phyloP scores from a whole-genome alignment of 2,888 invertebrate species.

The Microctonus hyperodae region DNA sequence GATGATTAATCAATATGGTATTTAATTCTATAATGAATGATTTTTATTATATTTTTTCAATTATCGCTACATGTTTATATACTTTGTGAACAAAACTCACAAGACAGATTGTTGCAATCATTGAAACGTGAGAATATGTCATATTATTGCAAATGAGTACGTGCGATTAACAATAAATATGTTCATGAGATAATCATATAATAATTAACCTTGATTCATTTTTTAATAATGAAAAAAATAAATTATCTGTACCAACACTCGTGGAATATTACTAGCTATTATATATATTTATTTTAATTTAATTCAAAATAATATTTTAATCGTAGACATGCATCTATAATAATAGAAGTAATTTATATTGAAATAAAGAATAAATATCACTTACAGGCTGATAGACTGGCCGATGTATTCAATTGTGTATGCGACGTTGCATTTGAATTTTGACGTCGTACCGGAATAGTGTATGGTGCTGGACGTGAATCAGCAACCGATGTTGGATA shows the following conservation, averaged over 20 bases:
- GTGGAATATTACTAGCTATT: neutral
- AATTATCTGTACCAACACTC: neutral
- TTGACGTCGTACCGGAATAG: conserved; percentile 37
- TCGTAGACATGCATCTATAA: too few relatives aligned
- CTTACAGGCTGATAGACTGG: conserved; percentile 78
- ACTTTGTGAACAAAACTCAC: neutral
- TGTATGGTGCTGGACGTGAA: conserved; percentile 44
- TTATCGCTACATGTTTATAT: neutral
- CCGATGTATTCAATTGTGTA: conserved; percentile 70
- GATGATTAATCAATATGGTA: neutral
- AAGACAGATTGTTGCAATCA: neutral
- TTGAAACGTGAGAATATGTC: conserved; percentile 6
- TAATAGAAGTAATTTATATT: too few relatives aligned
- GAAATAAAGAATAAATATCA: conserved; percentile 45
- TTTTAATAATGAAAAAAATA: neutral
- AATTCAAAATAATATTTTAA: neutral
- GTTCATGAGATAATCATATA: neutral
- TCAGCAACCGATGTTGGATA: conserved; percentile 44
- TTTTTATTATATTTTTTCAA: neutral
- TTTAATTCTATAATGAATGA: neutral
- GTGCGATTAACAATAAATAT: conserved; percentile 2
- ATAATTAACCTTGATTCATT: neutral
- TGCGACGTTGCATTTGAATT: conserved; percentile 42
- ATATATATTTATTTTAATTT: neutral
- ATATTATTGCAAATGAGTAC: neutral